phyloP scores from a whole-genome alignment of 2,888 invertebrate genomes.

The Panorpa germanica region DNA sequence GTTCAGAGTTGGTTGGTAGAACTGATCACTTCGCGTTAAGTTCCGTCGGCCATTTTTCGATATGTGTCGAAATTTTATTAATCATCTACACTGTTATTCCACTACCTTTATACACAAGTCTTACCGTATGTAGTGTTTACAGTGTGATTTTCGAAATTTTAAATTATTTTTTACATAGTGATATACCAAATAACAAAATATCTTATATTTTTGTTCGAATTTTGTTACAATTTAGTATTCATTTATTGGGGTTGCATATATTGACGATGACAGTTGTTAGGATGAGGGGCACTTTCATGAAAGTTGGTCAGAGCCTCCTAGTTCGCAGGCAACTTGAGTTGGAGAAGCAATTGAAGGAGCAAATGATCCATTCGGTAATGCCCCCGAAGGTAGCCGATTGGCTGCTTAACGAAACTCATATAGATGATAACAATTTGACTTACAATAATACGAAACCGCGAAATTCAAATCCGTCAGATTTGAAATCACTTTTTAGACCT shows the following conservation, averaged over 20 bases:
- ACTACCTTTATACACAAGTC: conserved; percentile 71
- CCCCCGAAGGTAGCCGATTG: conserved; percentile 82
- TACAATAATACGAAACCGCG: conserved; percentile 26
- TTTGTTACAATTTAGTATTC: conserved; percentile 73
- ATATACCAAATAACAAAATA: conserved; percentile 13
- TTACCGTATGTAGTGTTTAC: conserved; percentile 59
- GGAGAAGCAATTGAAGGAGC: conserved; percentile 88
- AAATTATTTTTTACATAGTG: conserved; percentile 23
- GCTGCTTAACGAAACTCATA: conserved; percentile 57
- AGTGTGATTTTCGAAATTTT: conserved; percentile 74
- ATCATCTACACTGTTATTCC: conserved; percentile 88
- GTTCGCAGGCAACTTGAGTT: conserved; percentile 78
- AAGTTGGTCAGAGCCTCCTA: conserved; percentile 82
- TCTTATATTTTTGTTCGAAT: conserved; percentile 39
- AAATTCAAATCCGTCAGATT: conserved; percentile 39
- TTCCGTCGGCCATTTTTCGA: conserved; percentile 63
- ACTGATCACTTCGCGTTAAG: conserved; percentile 38
- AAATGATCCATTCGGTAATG: conserved; percentile 97
- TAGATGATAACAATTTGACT: conserved; percentile 36
- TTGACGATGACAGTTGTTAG: conserved; percentile 83
- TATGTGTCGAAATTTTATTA: conserved; percentile 72
- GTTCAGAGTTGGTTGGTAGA: conserved; percentile 31
- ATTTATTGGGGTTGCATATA: conserved; percentile 83
- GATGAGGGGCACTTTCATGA: conserved; percentile 91
- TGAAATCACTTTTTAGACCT: conserved; percentile 74